These are phyloP conservation scores for Ameiurus melas DNA, from an alignment of 2,113 vertebrate species.

Conservation along the genomic window DNA sequence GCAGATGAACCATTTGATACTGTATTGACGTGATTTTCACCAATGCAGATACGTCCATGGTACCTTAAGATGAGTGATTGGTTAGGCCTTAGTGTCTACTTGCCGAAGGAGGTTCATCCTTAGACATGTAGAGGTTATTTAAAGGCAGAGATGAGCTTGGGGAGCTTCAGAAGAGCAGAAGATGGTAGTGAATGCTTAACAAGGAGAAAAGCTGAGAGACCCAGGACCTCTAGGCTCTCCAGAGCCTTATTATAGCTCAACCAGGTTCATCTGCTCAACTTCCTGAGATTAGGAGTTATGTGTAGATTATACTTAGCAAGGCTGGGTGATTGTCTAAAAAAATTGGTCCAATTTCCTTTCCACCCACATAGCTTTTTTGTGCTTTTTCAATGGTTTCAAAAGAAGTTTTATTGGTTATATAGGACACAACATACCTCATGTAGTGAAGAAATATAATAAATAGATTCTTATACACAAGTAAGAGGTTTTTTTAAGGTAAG, in stretches of 20 bases:
- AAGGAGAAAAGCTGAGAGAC: background rate
- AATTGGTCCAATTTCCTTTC: background rate
- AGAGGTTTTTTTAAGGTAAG: background rate
- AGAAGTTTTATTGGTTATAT: background rate
- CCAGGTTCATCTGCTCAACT: background rate
- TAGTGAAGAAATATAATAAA: background rate
- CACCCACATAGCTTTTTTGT: background rate
- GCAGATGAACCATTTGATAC: background rate
- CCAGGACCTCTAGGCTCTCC: background rate
- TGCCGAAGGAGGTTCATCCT: background rate
- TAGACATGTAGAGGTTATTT: background rate
- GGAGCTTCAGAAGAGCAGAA: background rate
- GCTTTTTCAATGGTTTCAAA: background rate
- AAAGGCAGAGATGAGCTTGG: background rate
- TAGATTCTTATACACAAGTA: background rate
- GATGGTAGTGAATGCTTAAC: background rate
- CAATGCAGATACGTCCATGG: background rate
- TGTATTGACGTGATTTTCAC: background rate
- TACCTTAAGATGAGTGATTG: background rate
- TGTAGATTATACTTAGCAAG: background rate
- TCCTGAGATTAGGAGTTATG: background rate
- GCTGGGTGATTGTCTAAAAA: background rate
- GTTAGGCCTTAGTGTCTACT: background rate
- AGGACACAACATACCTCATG: background rate
- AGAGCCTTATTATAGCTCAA: constrained; percentile 11